Evolutionary conservation across 2,797 vertebrate species (phyloP), one percentile per base, ranked within the genome.

Genomic region (Gymnoscopelus microlampas): DNA sequence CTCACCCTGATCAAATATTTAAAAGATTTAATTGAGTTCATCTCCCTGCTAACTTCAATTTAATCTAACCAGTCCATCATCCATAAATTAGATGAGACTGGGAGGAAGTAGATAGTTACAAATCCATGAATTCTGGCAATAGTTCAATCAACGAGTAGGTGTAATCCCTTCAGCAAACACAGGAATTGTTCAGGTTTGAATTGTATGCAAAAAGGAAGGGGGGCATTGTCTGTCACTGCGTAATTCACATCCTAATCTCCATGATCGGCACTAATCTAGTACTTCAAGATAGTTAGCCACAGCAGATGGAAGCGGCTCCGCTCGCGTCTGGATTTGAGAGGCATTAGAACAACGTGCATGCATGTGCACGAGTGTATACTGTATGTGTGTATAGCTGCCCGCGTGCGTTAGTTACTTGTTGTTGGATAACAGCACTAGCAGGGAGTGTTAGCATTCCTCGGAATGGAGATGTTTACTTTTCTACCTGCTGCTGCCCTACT

Each of bases 181-280:
- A 77, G 39, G 32, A 75, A 50, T 15, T 49, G 68, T 60, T 75
- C 68, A 55, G 0, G 29, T 65, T 56, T 44, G 50, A 82, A 85
- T 87, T 78, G 70, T 78, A 88, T 85, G 75, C 66, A 70, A 85
- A 84, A 59, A 60, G 54, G 71, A n/a, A n/a, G n/a, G 12, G 6
- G 69, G 39, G 66, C 57, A 13, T 66, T 56, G 5, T 5, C 26
- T 48, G 44, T 68, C 76, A 70, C 62, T n/a, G 53, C 57, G 71
- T 26, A 11, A 77, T 83, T 86, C 84, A 86, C 84, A 81, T 78
- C 66, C 51, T 91, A 88, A 91, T 89, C 82, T 81, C 75, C 47
- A 19, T 73, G 60, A 88, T 87, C 79, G 4, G 48, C 54, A 23
- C 60, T 90, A 89, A 91, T 89, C 83, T 80, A 73, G 62, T 80